Base-by-base conservation (phyloP, 2,888 invertebrate genomes). In the Limnephilus lunatus region DNA sequence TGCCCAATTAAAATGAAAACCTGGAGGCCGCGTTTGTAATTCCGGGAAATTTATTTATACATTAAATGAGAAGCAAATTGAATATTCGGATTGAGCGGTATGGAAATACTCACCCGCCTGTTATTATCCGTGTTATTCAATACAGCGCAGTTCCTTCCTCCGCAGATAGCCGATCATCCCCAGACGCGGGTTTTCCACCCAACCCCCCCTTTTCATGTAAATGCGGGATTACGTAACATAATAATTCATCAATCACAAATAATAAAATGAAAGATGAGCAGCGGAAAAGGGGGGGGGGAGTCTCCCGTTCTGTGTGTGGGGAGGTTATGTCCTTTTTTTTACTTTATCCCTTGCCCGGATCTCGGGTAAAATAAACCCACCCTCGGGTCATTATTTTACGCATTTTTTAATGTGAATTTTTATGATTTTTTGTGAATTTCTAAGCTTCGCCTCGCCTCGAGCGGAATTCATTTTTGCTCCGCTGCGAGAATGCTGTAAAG, bases 231-330 rank as follows among this genome's bases (percentile, higher is more conserved):
- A 92, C 83, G 90, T 81, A 91, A 39, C 86, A 86, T 92, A 87
- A 91, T 90, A 90, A 92, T 91, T 93, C 93, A 93, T 93, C 93
- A 93, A 93, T 93, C 93, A 92, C 92, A 91, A 92, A 93, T 92
- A 91, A 90, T 90, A 92, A 68, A 68, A 68, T 25, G 68, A 68
- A 68, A 68, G 25, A 25, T 68, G 68, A 68, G 25, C 68, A 68
- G n/a, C n/a, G 68, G 25, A 68, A 68, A 68, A 68, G 1, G 68
- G 68, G 68, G 68, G 68, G 68, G 2, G 25, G 9, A 1, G 0
- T 2, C 68, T n/a, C 14, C 19, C 68, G 68, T 68, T n/a, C 9
- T 25, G 68, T n/a, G 68, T 9, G 25, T 25, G 25, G 68, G 68
- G 68, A 68, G 68, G 68, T 9, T 9, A 25, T 68, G 68, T n/a